Evolutionary conservation across 2,113 vertebrate species (phyloP).

Genomic region (Struthidea cinerea): DNA sequence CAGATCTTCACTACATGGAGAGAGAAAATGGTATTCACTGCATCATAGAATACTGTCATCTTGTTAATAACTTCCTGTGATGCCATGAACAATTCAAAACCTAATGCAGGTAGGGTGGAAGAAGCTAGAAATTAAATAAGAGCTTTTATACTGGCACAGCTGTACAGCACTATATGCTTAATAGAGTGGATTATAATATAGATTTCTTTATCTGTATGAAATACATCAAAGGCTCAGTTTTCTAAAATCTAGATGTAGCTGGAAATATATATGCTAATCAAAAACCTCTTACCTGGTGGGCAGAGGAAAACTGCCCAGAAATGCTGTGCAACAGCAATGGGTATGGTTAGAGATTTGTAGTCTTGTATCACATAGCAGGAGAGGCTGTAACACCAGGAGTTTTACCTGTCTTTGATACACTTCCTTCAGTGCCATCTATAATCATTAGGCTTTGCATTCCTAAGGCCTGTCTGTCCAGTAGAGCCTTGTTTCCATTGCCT

Average conservation of each 20-base stretch:
- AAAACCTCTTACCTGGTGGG: background rate
- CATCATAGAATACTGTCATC: conserved; percentile 26
- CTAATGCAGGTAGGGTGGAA: conserved; percentile 18
- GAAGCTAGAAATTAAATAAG: background rate
- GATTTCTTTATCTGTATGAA: conserved; percentile 46
- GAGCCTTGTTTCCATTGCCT: background rate
- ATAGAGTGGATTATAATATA: background rate
- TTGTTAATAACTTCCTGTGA: conserved; percentile 33
- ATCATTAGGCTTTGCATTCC: background rate
- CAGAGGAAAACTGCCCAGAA: conserved; percentile 11
- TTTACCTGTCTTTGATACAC: background rate
- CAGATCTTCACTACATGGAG: background rate
- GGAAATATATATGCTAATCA: background rate
- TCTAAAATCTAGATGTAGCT: conserved; percentile 7
- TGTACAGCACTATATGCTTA: background rate
- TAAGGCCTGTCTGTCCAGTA: background rate
- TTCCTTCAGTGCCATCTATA: background rate
- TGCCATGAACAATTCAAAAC: conserved; percentile 31
- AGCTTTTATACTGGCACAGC: background rate
- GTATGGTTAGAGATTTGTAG: background rate
- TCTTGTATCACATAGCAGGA: background rate
- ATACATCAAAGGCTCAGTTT: conserved; percentile 33
- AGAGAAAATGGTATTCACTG: background rate
- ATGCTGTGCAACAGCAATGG: background rate
- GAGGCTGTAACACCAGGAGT: background rate